These are phyloP conservation scores for Tubiluchus corallicola DNA, from an alignment of 2,888 invertebrate species.

Conservation along the genomic window DNA sequence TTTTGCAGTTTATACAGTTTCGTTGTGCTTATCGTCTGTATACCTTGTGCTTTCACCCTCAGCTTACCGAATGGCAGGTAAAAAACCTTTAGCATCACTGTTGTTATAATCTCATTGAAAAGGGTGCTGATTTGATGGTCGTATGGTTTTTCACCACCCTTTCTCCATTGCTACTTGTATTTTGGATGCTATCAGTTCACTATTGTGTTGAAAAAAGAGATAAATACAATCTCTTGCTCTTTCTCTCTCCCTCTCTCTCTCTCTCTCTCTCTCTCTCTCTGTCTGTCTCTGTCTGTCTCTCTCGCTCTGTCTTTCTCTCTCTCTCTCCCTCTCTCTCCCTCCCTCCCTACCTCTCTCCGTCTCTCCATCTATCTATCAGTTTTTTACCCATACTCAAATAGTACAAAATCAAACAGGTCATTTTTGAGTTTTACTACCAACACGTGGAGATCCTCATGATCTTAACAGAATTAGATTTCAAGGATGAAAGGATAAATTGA, in stretches of 20 bases:
- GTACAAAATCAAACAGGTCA: too few relatives aligned
- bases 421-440: too few relatives aligned
- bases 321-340: not conserved
- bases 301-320: not conserved
- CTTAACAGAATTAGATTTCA: too few relatives aligned
- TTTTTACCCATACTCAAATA: too few relatives aligned
- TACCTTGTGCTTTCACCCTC: conserved; percentile 45
- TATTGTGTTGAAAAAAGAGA: too few relatives aligned
- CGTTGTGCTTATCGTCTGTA: conserved; percentile 83
- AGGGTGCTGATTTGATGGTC: too few relatives aligned
- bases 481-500: too few relatives aligned
- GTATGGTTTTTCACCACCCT: not conserved
- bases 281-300: not conserved
- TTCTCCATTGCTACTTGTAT: not conserved
- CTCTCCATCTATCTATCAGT: too few relatives aligned
- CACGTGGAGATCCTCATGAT: too few relatives aligned
- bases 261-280: not conserved
- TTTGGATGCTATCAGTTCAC: too few relatives aligned
- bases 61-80: conserved; percentile 83
- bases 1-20: conserved; percentile 57
- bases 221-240: not conserved
- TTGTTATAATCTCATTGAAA: too few relatives aligned
- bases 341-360: too few relatives aligned
- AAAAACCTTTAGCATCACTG: conserved; percentile 21
- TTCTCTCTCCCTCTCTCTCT: conserved; percentile 3